These are phyloP conservation scores for Epizoanthus ramosus DNA, from an alignment of 92 coral and sea anemone genomes.

Conservation along the genomic window DNA sequence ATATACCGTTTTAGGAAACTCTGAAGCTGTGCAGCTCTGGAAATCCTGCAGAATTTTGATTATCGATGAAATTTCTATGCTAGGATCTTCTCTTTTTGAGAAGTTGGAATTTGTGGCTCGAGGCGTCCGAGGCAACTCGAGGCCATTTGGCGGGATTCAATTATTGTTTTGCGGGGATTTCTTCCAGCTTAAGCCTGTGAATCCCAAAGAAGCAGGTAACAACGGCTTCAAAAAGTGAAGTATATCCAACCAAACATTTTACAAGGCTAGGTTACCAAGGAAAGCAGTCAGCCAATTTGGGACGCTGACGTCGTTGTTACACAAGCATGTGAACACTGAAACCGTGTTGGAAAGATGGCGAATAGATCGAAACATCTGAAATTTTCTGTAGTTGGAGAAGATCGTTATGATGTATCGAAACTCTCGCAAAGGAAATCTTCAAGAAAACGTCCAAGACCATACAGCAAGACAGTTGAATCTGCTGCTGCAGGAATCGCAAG, in stretches of 20 bases:
- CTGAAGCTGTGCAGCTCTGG: constrained; percentile 47
- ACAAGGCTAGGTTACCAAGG: too few relatives aligned
- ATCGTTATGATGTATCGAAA: neutral
- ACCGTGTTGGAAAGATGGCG: too few relatives aligned
- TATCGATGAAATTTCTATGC: constrained; percentile 56
- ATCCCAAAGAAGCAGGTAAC: too few relatives aligned
- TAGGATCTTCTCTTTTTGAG: constrained; percentile 38
- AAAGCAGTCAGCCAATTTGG: too few relatives aligned
- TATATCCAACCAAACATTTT: too few relatives aligned
- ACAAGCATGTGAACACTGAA: too few relatives aligned
- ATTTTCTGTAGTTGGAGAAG: neutral
- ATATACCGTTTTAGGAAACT: constrained; percentile 21
- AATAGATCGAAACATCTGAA: neutral
- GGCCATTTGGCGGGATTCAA: constrained; percentile 55
- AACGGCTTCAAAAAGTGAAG: too few relatives aligned
- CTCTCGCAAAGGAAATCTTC: neutral
- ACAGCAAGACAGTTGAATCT: neutral
- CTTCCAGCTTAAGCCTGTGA: too few relatives aligned
- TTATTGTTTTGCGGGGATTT: constrained; percentile 47
- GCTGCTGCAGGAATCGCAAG: too few relatives aligned
- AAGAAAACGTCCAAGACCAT: neutral
- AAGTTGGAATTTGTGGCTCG: constrained; percentile 33
- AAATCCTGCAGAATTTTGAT: constrained; percentile 35
- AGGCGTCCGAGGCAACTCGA: constrained; percentile 10
- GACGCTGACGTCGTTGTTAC: too few relatives aligned